Percentiles rank a stretch among this genome's conserved stretches.
phyloP scores from a whole-genome alignment of 2,113 vertebrate genomes.

The Ammodytes marinus region DNA sequence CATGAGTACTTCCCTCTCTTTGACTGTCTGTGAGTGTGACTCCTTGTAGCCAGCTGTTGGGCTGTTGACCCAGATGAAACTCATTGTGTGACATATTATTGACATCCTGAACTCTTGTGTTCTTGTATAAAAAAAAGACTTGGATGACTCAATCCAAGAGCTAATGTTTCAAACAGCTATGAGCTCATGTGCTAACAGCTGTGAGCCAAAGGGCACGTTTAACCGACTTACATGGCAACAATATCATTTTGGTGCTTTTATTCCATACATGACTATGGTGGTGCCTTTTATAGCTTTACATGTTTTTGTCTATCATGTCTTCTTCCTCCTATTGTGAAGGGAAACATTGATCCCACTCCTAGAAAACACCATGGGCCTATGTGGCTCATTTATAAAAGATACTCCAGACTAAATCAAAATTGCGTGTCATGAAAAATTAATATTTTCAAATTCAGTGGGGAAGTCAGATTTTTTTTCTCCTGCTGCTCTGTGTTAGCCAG shows the following conservation, averaged over 20 bases:
- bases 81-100: constrained; percentile 23
- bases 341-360: not conserved
- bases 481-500: not conserved
- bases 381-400: constrained; percentile 74
- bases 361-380: not conserved
- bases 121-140: constrained; percentile 38
- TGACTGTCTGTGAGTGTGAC: constrained; percentile 2
- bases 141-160: not conserved
- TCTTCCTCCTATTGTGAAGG: not conserved
- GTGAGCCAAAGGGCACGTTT: constrained; percentile 16
- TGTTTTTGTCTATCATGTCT: not conserved
- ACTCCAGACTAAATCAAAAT: constrained; percentile 26
- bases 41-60: constrained; percentile 56
- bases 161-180: constrained; percentile 46
- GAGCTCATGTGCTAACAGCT: constrained; percentile 50
- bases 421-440: constrained; percentile 51
- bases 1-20: constrained; percentile 37
- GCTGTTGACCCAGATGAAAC: constrained; percentile 44
- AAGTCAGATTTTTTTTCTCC: constrained; percentile 14
- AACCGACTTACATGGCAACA: not conserved
- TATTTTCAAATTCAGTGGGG: constrained; percentile 21
- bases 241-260: not conserved
- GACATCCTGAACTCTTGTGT: constrained; percentile 37
- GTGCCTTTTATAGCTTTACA: not conserved
- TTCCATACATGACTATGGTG: not conserved